These are phyloP conservation scores for Xiphorhynchus elegans DNA, from an alignment of 2,113 vertebrate species.

Conservation along the genomic window DNA sequence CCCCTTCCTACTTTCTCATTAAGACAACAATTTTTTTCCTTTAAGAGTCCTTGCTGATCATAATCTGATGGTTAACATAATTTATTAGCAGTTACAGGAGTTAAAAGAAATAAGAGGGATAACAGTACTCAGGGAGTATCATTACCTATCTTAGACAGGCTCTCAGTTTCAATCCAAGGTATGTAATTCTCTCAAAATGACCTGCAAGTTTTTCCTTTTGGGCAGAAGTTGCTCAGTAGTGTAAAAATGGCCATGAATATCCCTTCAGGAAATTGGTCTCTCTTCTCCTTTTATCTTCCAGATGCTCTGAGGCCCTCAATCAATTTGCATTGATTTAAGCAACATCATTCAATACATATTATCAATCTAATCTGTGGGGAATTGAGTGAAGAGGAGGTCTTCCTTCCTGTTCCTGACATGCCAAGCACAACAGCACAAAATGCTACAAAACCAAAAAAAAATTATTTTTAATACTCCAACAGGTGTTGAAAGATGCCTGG, in stretches of 20 bases:
- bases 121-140: neutral
- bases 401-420: neutral
- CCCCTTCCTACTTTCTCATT: neutral
- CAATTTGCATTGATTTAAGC: slow-evolving; percentile 57
- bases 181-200: neutral
- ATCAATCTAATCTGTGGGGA: slow-evolving; percentile 46
- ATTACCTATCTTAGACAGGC: neutral
- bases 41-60: neutral
- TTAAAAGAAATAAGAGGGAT: neutral
- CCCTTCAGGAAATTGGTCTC: slow-evolving; percentile 35
- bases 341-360: slow-evolving; percentile 56
- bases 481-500: neutral
- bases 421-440: neutral
- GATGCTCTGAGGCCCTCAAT: slow-evolving; percentile 42
- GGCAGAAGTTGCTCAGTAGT: neutral
- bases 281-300: slow-evolving; percentile 42
- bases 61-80: neutral
- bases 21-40: slow-evolving; percentile 19
- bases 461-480: neutral
- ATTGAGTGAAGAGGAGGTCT: slow-evolving; percentile 6
- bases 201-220: neutral
- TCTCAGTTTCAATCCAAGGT: neutral
- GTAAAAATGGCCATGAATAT: slow-evolving; percentile 12
- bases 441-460: neutral
- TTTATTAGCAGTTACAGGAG: neutral